These are phyloP conservation scores for Turnix velox DNA, from an alignment of 2,113 vertebrate species.

Conservation along the genomic window DNA sequence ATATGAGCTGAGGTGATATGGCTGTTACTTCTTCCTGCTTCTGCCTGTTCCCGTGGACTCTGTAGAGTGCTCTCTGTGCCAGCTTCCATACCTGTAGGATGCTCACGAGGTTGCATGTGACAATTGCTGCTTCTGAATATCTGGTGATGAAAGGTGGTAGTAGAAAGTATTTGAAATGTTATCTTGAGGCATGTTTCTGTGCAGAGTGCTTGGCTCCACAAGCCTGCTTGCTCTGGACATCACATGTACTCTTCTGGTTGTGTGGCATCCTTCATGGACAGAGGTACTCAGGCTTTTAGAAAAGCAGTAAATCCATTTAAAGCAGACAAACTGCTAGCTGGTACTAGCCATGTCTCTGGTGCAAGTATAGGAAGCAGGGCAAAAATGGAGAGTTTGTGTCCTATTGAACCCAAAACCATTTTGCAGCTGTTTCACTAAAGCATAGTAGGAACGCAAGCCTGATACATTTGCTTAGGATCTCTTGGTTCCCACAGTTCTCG, in stretches of 20 bases:
- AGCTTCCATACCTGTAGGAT: neutral
- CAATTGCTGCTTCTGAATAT: neutral
- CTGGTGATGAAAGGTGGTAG: neutral
- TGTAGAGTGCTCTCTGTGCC: neutral
- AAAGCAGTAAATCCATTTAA: neutral
- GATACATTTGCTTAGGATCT: neutral
- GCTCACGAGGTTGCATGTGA: neutral
- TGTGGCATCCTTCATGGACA: neutral
- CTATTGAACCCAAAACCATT: neutral
- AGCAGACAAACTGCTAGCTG: neutral
- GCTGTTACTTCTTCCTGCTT: neutral
- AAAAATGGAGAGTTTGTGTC: neutral
- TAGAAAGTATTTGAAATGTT: neutral
- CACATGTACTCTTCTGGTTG: neutral
- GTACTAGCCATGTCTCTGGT: neutral
- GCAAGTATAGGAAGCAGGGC: neutral
- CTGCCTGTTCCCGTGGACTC: neutral
- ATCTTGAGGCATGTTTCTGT: neutral
- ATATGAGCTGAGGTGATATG: neutral
- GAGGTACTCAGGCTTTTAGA: neutral
- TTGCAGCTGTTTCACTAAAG: neutral
- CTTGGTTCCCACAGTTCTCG: neutral
- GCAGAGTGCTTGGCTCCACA: neutral
- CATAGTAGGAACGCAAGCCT: neutral
- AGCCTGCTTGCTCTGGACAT: neutral